Percentiles rank a stretch among this genome's conserved stretches.
phyloP scores from a whole-genome alignment of 2,797 vertebrate species.

The Gadopsis bispinosus region DNA sequence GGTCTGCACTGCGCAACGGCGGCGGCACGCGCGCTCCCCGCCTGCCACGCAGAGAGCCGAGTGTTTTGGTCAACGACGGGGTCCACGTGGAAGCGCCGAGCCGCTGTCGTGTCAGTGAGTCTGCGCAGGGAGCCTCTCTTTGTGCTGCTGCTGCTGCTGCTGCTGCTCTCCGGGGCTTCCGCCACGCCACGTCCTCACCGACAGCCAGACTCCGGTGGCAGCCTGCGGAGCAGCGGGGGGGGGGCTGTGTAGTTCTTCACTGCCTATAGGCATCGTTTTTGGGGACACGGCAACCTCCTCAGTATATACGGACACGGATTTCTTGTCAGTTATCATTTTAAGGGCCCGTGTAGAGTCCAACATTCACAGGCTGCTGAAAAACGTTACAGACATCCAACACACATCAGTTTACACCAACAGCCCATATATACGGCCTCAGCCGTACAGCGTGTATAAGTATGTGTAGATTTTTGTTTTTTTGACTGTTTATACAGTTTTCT shows the following conservation, averaged over 20 bases:
- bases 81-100: slow-evolving; percentile 76
- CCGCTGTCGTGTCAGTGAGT: slow-evolving; percentile 30
- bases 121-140: slow-evolving; percentile 27
- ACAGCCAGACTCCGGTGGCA: neutral
- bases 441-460: neutral
- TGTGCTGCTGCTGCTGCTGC: slow-evolving; percentile 6
- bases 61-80: slow-evolving; percentile 75
- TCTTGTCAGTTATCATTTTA: neutral
- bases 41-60: slow-evolving; percentile 58
- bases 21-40: slow-evolving; percentile 30
- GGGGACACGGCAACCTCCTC: no score
- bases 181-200: slow-evolving; percentile 69
- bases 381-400: neutral
- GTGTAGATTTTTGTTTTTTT: no score
- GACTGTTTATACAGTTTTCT: neutral
- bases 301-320: neutral
- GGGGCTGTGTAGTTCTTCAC: no score
- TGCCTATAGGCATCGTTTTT: no score
- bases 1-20: slow-evolving; percentile 77
- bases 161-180: slow-evolving; percentile 18
- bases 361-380: neutral
- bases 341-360: neutral
- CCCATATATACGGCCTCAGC: no score
- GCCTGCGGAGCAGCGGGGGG: neutral
- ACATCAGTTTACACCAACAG: neutral